phyloP scores from a whole-genome alignment of 2,888 invertebrate genomes.

The Galerucella nymphaeae region DNA sequence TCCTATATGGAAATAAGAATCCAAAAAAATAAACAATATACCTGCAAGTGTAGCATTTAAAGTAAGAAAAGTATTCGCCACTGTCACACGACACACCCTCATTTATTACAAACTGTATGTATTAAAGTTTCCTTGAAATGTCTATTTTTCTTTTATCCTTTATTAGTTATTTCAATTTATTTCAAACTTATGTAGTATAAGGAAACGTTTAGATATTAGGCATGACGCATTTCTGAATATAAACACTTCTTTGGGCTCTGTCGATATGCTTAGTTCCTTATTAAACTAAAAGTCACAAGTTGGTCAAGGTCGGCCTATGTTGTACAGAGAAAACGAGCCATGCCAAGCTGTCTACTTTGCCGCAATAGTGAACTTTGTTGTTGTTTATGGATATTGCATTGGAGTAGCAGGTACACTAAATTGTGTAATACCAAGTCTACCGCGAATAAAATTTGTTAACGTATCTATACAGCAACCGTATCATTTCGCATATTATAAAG shows the following conservation, averaged over 20 bases:
- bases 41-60: too few species aligned
- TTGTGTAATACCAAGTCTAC: conserved; percentile 7
- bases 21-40: too few species aligned
- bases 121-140: too few species aligned
- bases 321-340: conserved; percentile 7
- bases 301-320: conserved; percentile 14
- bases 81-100: too few species aligned
- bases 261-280: background rate
- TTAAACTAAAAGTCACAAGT: conserved; percentile 15
- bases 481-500: background rate
- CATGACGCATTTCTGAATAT: conserved; percentile 3
- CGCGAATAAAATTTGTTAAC: background rate
- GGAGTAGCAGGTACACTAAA: conserved; percentile 14
- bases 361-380: conserved; percentile 11
- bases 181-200: too few species aligned
- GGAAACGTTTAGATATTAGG: background rate
- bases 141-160: too few species aligned
- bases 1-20: too few species aligned
- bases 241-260: background rate
- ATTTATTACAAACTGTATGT: too few species aligned
- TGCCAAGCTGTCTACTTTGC: conserved; percentile 22
- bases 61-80: too few species aligned
- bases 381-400: conserved; percentile 14
- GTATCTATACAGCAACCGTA: background rate
- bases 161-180: too few species aligned